Percentiles rank a stretch among this genome's conserved stretches.
These are phyloP conservation scores for Nasonovia ribisnigri DNA, from an alignment of 2,888 invertebrate genomes.

Conservation along the genomic window DNA sequence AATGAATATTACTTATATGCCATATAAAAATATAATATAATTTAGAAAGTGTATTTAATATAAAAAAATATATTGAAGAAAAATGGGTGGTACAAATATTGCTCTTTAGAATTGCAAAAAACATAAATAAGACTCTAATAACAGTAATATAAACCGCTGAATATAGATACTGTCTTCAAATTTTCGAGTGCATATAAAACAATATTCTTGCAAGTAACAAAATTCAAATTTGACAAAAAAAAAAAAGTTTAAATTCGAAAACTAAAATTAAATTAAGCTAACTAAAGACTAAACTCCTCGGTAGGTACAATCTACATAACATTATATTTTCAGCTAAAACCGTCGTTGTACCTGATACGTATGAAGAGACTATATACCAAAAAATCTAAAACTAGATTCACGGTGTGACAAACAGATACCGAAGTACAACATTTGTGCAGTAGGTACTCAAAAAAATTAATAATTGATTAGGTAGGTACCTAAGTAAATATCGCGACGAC, in stretches of 20 bases:
- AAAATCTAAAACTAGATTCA: background rate
- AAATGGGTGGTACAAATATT: background rate
- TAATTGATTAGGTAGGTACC: background rate
- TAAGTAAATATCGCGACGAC: background rate
- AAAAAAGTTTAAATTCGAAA: too few relatives aligned
- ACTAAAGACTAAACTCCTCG: background rate
- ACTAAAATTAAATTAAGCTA: background rate
- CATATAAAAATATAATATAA: background rate
- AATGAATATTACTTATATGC: background rate
- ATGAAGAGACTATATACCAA: background rate
- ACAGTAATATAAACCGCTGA: background rate
- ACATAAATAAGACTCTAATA: background rate
- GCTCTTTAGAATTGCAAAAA: background rate
- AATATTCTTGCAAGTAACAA: background rate
- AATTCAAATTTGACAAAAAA: background rate
- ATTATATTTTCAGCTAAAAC: too few relatives aligned
- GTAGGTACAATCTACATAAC: too few relatives aligned
- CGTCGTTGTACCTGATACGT: background rate
- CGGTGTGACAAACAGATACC: background rate
- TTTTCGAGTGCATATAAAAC: background rate
- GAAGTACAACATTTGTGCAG: background rate
- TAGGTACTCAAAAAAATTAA: background rate
- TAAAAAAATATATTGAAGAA: background rate
- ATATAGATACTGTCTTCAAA: background rate
- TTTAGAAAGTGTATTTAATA: background rate